Evolutionary conservation across 2,113 vertebrate genomes (phyloP).

Genomic region (Triplophysa tibetana): DNA sequence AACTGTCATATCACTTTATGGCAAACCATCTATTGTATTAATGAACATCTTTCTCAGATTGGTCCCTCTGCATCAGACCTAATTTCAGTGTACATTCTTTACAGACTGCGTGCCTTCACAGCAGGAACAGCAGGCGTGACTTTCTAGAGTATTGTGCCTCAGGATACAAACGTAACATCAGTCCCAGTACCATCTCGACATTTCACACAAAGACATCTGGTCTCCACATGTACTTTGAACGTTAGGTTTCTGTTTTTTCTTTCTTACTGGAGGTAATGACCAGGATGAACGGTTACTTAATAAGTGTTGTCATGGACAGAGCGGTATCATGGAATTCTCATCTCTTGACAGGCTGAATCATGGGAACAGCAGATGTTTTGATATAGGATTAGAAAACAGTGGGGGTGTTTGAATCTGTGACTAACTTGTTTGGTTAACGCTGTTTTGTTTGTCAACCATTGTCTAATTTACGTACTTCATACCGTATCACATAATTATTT

Average conservation of each 20-base stretch:
- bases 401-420: too few species aligned
- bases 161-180: conserved; percentile 39
- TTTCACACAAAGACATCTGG: conserved; percentile 37
- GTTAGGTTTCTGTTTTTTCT: background rate
- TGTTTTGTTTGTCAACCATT: background rate
- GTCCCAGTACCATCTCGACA: conserved; percentile 22
- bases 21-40: conserved; percentile 2
- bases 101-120: conserved; percentile 20
- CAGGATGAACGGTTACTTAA: conserved; percentile 14
- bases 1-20: background rate
- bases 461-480: background rate
- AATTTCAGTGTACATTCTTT: conserved; percentile 32
- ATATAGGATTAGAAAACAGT: background rate
- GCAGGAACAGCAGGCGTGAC: conserved; percentile 7
- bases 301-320: background rate
- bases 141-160: conserved; percentile 14
- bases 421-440: background rate
- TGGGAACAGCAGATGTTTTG: background rate
- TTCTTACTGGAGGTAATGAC: conserved; percentile 2
- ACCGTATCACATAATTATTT: too few species aligned
- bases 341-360: background rate
- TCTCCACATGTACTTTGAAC: conserved; percentile 33
- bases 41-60: conserved; percentile 18
- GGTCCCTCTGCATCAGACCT: conserved; percentile 26
- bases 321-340: background rate